Percentiles rank a stretch among this genome's conserved stretches.
These are phyloP conservation scores for Mechanitis mazaeus DNA, from an alignment of 2,888 invertebrate species.

Conservation along the genomic window DNA sequence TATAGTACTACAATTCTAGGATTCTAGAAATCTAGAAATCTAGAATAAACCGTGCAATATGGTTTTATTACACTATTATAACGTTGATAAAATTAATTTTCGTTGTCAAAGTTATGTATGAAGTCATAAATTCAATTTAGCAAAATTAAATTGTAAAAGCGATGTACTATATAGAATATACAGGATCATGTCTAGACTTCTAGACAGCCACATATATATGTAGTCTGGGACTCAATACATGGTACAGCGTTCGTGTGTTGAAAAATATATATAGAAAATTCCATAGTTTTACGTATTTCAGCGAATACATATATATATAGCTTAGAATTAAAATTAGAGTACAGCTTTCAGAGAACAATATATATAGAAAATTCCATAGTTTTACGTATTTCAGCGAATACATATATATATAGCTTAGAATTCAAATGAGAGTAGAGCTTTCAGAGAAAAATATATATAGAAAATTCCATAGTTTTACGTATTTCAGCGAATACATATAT, in stretches of 20 bases:
- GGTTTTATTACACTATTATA: too few species aligned
- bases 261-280: slow-evolving; percentile 23
- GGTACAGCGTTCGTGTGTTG: slow-evolving; percentile 11
- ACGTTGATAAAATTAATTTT: too few species aligned
- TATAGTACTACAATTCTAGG: too few species aligned
- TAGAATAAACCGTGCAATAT: too few species aligned
- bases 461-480: slow-evolving; percentile 22
- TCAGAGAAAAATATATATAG: slow-evolving; percentile 23
- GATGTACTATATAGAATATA: not conserved
- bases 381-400: slow-evolving; percentile 21
- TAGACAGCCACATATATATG: slow-evolving; percentile 25
- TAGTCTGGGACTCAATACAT: slow-evolving; percentile 12
- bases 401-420: slow-evolving; percentile 15
- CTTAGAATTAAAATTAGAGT: slow-evolving; percentile 12
- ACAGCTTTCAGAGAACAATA: slow-evolving; percentile 21
- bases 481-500: slow-evolving; percentile 19
- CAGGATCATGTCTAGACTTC: slow-evolving; percentile 32
- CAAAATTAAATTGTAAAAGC: not conserved
- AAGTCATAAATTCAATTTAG: not conserved
- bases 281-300: slow-evolving; percentile 22
- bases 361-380: slow-evolving; percentile 22
- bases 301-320: slow-evolving; percentile 10
- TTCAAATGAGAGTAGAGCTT: slow-evolving; percentile 12
- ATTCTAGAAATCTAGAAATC: too few species aligned
- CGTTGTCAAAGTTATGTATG: too few species aligned